These are phyloP conservation scores for Iguana delicatissima DNA, from an alignment of 2,797 vertebrate species.

Conservation along the genomic window DNA sequence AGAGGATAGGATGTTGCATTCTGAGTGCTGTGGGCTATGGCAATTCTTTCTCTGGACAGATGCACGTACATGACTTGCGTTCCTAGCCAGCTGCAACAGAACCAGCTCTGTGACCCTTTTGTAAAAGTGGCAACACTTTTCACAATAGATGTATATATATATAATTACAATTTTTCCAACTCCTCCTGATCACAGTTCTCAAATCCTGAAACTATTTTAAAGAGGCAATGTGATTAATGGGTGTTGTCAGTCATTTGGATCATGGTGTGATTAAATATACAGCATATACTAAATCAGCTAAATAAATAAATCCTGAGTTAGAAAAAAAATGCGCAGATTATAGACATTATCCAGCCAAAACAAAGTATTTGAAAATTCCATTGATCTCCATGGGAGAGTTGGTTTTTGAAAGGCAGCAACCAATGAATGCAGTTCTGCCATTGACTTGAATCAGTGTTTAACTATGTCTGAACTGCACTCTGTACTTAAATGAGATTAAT, in stretches of 20 bases:
- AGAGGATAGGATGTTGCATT: not conserved
- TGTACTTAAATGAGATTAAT: not conserved
- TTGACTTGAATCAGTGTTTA: not conserved
- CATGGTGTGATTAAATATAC: not conserved
- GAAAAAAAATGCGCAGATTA: not conserved
- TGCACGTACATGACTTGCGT: not conserved
- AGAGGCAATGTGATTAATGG: not conserved
- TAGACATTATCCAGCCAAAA: not conserved
- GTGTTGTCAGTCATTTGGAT: not conserved
- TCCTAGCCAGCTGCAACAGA: not conserved
- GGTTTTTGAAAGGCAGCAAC: not conserved
- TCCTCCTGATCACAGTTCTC: not conserved
- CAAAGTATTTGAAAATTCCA: not conserved
- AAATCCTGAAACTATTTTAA: not conserved
- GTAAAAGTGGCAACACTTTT: not conserved
- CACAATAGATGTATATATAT: not conserved
- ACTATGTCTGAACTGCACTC: not conserved
- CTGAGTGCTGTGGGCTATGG: accelerated
- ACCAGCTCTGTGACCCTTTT: not conserved
- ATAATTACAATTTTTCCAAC: not conserved
- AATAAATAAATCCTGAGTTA: not conserved
- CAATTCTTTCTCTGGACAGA: not conserved
- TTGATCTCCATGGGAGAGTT: not conserved
- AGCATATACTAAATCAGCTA: not conserved
- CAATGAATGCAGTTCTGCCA: not conserved